A percentile compares a stretch with the other conserved stretches of the same genome.
phyloP scores from a whole-genome alignment of 2,888 invertebrate genomes.

The Ernsta delagoae region DNA sequence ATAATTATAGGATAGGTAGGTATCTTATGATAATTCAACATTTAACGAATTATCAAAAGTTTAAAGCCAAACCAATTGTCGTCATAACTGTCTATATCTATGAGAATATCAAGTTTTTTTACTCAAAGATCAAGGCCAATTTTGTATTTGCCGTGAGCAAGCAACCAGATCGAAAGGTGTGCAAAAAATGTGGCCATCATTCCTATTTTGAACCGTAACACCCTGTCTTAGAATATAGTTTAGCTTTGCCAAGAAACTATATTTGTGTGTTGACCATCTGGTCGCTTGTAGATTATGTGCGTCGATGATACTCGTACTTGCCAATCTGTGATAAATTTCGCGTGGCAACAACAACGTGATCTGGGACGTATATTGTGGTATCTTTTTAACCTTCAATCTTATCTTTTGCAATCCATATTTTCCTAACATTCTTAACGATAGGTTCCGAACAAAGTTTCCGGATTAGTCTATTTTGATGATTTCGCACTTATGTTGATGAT shows the following conservation, averaged over 20 bases:
- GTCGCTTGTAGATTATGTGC: conserved; percentile 14
- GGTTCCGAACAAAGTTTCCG: background rate
- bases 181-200: background rate
- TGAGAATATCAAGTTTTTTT: conserved; percentile 7
- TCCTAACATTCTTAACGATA: conserved; percentile 3
- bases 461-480: background rate
- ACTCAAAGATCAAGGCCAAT: conserved; percentile 33
- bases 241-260: background rate
- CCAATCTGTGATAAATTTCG: conserved; percentile 14
- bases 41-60: too few relatives aligned
- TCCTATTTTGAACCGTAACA: background rate
- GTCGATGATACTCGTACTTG: conserved; percentile 4
- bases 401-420: background rate
- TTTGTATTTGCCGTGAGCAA: conserved; percentile 16
- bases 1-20: too few relatives aligned
- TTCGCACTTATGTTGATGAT: background rate
- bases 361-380: conserved; percentile 11
- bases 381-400: too few relatives aligned
- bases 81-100: too few relatives aligned
- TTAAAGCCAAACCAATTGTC: too few relatives aligned
- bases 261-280: background rate
- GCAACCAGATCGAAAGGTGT: conserved; percentile 8
- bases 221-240: background rate
- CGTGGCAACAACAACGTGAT: conserved; percentile 27
- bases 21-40: too few relatives aligned